Conservation (phyloP, 2,797 vertebrate species). For the Acipenser transmontanus region DNA sequence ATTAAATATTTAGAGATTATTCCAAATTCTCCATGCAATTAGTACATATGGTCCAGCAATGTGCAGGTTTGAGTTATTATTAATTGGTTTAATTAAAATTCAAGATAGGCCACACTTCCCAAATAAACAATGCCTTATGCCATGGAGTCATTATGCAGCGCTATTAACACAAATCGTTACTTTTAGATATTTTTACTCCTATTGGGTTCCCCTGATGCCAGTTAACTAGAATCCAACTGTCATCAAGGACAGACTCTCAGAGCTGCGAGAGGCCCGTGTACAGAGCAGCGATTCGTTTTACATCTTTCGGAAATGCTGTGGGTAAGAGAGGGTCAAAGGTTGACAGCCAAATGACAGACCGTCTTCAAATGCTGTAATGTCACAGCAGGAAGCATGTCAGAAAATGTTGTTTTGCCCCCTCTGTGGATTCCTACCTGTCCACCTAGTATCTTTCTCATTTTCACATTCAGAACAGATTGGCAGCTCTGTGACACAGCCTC, state of each 20-base stretch:
- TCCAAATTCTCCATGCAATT: too few relatives aligned
- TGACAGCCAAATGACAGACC: constrained; percentile 83
- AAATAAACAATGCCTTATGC: constrained; percentile 36
- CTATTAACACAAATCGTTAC: constrained; percentile 45
- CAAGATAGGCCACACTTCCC: too few relatives aligned
- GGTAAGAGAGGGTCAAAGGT: constrained; percentile 62
- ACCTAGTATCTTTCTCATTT: constrained; percentile 59
- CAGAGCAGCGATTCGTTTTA: constrained; percentile 57
- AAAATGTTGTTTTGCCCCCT: constrained; percentile 58
- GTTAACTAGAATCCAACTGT: constrained; percentile 66
- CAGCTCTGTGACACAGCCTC: constrained; percentile 33
- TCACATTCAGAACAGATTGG: constrained; percentile 50
- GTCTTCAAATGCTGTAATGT: constrained; percentile 71
- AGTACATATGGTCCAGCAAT: too few relatives aligned
- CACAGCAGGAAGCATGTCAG: constrained; percentile 75
- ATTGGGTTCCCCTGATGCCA: constrained; percentile 53
- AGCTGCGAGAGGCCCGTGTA: constrained; percentile 52
- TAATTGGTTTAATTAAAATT: too few relatives aligned
- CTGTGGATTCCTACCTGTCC: constrained; percentile 59
- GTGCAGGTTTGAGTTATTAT: too few relatives aligned
- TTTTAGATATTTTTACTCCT: constrained; percentile 43
- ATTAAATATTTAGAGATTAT: too few relatives aligned
- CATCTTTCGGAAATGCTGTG: constrained; percentile 62
- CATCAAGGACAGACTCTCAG: constrained; percentile 67
- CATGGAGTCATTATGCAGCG: constrained; percentile 59